phyloP scores from a whole-genome alignment of 2,888 invertebrate species.

The Rapana venosa region DNA sequence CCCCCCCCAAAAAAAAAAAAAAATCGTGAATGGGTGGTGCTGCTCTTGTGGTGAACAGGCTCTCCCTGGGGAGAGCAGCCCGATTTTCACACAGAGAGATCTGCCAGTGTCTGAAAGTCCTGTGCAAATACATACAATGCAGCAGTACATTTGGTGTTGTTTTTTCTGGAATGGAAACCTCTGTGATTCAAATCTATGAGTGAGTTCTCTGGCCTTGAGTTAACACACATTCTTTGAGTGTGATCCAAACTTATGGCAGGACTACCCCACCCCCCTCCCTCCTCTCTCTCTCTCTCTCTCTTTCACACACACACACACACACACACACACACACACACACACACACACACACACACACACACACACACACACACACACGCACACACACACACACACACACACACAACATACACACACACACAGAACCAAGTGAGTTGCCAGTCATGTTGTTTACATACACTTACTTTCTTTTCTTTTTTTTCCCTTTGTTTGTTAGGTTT shows the following conservation, averaged over 20 bases:
- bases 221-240: neutral
- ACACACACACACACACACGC: slow-evolving; percentile 15
- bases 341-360: neutral
- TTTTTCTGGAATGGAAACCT: neutral
- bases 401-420: slow-evolving; percentile 16
- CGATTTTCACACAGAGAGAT: too few relatives aligned
- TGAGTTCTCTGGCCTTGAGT: neutral
- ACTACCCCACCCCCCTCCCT: neutral
- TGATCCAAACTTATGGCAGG: neutral
- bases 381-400: slow-evolving; percentile 24
- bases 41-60: too few relatives aligned
- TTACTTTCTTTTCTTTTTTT: neutral
- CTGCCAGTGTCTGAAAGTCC: too few relatives aligned
- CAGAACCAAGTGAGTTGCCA: neutral
- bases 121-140: too few relatives aligned
- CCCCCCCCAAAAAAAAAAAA: too few relatives aligned
- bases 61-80: too few relatives aligned
- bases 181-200: neutral
- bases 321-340: slow-evolving; percentile 23
- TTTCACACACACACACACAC: neutral
- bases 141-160: too few relatives aligned
- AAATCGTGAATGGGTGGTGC: too few relatives aligned
- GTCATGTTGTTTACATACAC: neutral
- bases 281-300: neutral
- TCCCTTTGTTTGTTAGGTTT: too few relatives aligned